Conservation (phyloP, 2,888 invertebrate genomes). For the Phalera bucephala region DNA sequence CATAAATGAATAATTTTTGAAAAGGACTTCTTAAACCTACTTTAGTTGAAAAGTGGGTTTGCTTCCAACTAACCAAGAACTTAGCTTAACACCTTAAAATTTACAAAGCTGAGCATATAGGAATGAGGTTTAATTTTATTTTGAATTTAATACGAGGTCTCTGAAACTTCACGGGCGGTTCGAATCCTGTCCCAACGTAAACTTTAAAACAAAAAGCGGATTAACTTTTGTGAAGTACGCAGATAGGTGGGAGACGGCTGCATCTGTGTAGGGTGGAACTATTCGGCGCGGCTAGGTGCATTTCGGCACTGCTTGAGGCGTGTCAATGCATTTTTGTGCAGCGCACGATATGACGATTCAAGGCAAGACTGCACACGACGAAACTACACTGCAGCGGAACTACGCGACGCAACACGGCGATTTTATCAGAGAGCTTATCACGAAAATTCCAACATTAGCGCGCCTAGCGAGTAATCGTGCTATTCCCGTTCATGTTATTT, state of each 20-base stretch:
- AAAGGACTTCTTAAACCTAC: not conserved
- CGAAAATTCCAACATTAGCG: too few species aligned
- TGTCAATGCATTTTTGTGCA: too few species aligned
- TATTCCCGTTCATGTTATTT: too few species aligned
- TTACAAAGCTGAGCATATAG: conserved; percentile 8
- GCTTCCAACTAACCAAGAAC: conserved; percentile 7
- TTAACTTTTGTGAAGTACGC: conserved; percentile 26
- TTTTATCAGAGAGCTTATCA: too few species aligned
- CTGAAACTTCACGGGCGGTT: conserved; percentile 15
- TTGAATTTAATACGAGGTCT: conserved; percentile 17
- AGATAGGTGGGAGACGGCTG: conserved; percentile 20
- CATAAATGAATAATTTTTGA: too few species aligned
- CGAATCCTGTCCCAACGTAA: conserved; percentile 19
- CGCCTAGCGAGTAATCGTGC: too few species aligned
- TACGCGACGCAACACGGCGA: too few species aligned
- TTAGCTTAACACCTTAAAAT: conserved; percentile 6
- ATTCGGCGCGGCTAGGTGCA: conserved; percentile 10
- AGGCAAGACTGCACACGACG: too few species aligned
- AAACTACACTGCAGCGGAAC: too few species aligned
- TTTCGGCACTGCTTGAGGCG: too few species aligned
- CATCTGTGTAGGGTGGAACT: conserved; percentile 26
- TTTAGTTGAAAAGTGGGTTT: conserved; percentile 1
- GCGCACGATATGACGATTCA: too few species aligned
- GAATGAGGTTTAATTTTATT: conserved; percentile 19
- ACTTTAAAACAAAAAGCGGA: conserved; percentile 25